Conservation (phyloP, 2,113 vertebrate species). For the Uropsilus gracilis region DNA sequence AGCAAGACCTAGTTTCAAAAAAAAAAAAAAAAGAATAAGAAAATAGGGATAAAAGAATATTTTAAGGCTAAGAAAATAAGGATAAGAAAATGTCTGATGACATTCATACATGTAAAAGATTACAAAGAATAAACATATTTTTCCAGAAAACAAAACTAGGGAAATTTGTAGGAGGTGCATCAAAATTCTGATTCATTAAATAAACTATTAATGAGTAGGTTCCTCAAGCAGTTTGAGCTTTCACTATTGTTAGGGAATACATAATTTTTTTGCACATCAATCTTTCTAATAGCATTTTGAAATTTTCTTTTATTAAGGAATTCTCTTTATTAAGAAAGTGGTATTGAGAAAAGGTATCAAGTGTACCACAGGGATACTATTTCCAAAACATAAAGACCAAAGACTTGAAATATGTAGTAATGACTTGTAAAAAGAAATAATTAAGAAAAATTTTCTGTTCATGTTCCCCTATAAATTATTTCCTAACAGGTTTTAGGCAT, state of each 20-base stretch:
- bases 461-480: background rate
- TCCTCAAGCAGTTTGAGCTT: background rate
- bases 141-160: background rate
- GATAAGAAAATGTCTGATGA: background rate
- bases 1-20: too few species aligned
- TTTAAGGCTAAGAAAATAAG: background rate
- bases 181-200: too few species aligned
- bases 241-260: background rate
- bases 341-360: conserved; percentile 4
- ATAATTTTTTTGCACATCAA: background rate
- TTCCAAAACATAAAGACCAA: background rate
- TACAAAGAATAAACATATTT: background rate
- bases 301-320: conserved; percentile 36
- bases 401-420: conserved; percentile 13
- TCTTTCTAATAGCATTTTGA: background rate
- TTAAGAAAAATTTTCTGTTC: background rate
- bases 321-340: conserved; percentile 45
- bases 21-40: too few species aligned
- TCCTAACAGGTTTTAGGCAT: background rate
- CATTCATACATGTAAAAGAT: background rate
- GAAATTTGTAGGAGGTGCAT: too few species aligned
- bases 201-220: background rate
- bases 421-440: background rate
- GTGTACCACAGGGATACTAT: background rate
- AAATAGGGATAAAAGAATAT: background rate